Evolutionary conservation across 2,888 invertebrate species (phyloP).

Genomic region (Cephus pygmeus): DNA sequence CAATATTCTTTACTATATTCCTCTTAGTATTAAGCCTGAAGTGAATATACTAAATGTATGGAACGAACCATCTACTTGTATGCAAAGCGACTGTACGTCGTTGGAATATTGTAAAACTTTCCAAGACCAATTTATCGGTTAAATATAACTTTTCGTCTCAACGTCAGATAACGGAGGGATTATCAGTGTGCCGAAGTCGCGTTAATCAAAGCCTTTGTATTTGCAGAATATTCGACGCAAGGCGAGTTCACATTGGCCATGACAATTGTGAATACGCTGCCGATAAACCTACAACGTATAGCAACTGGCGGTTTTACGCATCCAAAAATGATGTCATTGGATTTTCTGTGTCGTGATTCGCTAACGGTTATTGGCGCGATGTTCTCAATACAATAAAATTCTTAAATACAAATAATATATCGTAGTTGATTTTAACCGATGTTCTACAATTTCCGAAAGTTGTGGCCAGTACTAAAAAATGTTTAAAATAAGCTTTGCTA

Average conservation of each 20-base stretch:
- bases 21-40: not conserved
- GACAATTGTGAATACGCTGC: not conserved
- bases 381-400: not conserved
- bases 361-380: not conserved
- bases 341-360: not conserved
- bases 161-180: constrained; percentile 44
- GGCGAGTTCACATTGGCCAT: not conserved
- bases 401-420: not conserved
- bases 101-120: not conserved
- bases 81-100: not conserved
- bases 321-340: not conserved
- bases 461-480: not conserved
- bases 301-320: not conserved
- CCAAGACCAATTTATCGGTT: not conserved
- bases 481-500: not conserved
- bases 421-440: not conserved
- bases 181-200: constrained; percentile 23
- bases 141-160: not conserved
- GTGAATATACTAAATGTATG: not conserved
- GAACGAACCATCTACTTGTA: not conserved
- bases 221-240: not conserved
- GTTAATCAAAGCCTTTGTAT: constrained; percentile 25
- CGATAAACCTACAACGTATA: not conserved
- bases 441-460: not conserved
- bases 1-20: not conserved